Evolutionary conservation across 2,888 invertebrate species (phyloP).

Genomic region (Stomorhina lunata): DNA sequence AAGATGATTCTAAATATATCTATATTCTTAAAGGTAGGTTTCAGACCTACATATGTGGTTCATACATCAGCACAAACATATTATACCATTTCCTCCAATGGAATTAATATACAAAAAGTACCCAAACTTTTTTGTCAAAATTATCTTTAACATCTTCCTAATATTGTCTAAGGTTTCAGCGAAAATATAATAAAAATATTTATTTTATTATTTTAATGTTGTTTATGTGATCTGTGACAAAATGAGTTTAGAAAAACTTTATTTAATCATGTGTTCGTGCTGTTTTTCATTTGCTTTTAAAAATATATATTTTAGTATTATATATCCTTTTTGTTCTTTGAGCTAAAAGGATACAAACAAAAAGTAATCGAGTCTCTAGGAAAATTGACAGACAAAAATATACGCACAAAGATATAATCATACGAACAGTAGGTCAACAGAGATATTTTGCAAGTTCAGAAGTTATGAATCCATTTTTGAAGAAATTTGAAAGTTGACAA

Average conservation of each 20-base stretch:
- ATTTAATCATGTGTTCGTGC: conserved; percentile 40
- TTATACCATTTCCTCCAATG: too few species aligned
- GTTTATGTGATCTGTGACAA: background rate
- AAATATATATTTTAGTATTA: conserved; percentile 25
- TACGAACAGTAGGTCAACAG: conserved; percentile 21
- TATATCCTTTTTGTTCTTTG: conserved; percentile 14
- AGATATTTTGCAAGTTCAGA: too few species aligned
- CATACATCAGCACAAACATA: too few species aligned
- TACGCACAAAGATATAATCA: background rate
- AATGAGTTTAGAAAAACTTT: background rate
- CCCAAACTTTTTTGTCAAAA: too few species aligned
- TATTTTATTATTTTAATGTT: background rate
- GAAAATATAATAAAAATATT: background rate
- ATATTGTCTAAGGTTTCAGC: too few species aligned
- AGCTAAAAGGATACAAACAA: background rate
- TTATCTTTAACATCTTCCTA: too few species aligned
- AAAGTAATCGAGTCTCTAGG: background rate
- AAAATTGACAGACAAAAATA: background rate
- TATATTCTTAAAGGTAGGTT: too few species aligned
- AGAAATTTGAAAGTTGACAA: too few species aligned
- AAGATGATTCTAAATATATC: too few species aligned
- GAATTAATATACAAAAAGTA: too few species aligned
- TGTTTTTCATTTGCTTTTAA: conserved; percentile 47
- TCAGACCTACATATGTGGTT: too few species aligned
- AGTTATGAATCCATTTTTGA: too few species aligned